A percentile compares a stretch with the other conserved stretches of the same genome.
phyloP scores from a whole-genome alignment of 2,113 vertebrate species.

The Carlito syrichta region DNA sequence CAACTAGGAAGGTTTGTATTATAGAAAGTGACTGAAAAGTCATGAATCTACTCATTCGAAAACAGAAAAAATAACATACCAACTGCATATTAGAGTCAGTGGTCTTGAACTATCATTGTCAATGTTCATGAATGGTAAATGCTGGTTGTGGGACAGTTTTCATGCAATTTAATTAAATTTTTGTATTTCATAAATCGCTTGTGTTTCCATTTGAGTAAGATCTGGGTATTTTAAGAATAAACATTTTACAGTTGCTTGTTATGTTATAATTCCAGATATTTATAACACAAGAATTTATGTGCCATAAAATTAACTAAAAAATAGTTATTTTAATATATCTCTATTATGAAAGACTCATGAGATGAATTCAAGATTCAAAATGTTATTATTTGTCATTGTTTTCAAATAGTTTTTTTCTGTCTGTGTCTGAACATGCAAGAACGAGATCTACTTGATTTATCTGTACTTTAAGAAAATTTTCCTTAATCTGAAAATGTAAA shows the following conservation, averaged over 20 bases:
- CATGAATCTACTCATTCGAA: neutral
- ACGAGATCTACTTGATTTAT: constrained; percentile 35
- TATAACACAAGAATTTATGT: neutral
- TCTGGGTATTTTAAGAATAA: constrained; percentile 8
- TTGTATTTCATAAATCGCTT: neutral
- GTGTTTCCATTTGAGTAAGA: constrained; percentile 15
- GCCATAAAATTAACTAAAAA: neutral
- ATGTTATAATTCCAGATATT: constrained; percentile 16
- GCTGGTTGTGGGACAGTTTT: neutral
- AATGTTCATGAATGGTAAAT: neutral
- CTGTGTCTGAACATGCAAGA: constrained; percentile 25
- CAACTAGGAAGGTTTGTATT: neutral
- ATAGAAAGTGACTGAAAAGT: neutral
- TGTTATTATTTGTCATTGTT: constrained; percentile 19
- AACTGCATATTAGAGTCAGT: neutral
- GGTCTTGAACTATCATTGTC: neutral
- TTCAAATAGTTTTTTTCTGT: neutral
- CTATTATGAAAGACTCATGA: neutral
- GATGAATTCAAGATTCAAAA: constrained; percentile 12
- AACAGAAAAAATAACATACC: neutral
- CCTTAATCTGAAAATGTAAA: constrained; percentile 34
- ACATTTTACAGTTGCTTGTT: neutral
- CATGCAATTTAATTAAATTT: neutral
- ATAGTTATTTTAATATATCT: neutral
- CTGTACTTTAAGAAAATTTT: constrained; percentile 34